Evolutionary conservation across 2,888 invertebrate species (phyloP).

Genomic region (Panopea generosa): DNA sequence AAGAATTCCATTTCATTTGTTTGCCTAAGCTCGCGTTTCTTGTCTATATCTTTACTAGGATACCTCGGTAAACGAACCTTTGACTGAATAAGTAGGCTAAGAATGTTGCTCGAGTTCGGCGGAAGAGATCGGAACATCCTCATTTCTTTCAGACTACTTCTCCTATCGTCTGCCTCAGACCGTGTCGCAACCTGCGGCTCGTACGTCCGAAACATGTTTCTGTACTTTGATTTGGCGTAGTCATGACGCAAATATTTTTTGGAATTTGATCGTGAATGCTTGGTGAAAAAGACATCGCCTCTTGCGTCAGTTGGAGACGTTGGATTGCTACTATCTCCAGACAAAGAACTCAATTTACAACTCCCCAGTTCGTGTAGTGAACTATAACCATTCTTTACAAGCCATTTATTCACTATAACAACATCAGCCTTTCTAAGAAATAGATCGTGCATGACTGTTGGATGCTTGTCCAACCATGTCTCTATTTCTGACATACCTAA

Average conservation of each 20-base stretch:
- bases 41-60: slow-evolving; percentile 86
- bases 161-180: slow-evolving; percentile 80
- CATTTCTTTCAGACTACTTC: slow-evolving; percentile 87
- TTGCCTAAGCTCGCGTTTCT: slow-evolving; percentile 84
- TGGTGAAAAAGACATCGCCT: slow-evolving; percentile 72
- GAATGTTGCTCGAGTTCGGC: slow-evolving; percentile 86
- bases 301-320: slow-evolving; percentile 68
- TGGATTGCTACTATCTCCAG: slow-evolving; percentile 71
- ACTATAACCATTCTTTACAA: slow-evolving; percentile 85
- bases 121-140: slow-evolving; percentile 87
- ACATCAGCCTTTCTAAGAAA: slow-evolving; percentile 86
- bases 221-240: slow-evolving; percentile 86
- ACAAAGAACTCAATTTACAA: slow-evolving; percentile 55
- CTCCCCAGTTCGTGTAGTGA: slow-evolving; percentile 82
- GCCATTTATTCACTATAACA: slow-evolving; percentile 86
- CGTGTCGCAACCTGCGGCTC: slow-evolving; percentile 70
- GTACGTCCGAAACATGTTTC: slow-evolving; percentile 86
- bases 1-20: slow-evolving; percentile 86
- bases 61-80: slow-evolving; percentile 86
- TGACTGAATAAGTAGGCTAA: slow-evolving; percentile 87
- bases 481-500: slow-evolving; percentile 83
- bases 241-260: slow-evolving; percentile 86
- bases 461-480: slow-evolving; percentile 86
- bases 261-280: slow-evolving; percentile 84
- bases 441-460: slow-evolving; percentile 85